These are phyloP conservation scores for Anoplolepis gracilipes DNA, from an alignment of 1,140 invertebrate genomes.

Conservation along the genomic window DNA sequence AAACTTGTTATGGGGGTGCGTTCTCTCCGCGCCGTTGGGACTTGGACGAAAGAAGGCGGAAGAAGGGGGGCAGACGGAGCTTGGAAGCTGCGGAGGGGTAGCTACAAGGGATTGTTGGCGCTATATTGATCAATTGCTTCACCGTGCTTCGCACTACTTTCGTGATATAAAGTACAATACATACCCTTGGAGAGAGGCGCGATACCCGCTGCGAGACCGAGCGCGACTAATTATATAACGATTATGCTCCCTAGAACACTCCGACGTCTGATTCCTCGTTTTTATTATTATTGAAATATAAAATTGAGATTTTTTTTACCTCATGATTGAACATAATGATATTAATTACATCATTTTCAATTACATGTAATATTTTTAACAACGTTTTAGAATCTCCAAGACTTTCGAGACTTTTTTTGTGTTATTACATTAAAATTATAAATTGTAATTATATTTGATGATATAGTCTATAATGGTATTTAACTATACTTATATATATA, in stretches of 20 bases:
- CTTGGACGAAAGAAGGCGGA: slow-evolving; percentile 60
- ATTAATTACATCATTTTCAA: background rate
- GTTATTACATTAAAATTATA: too few species aligned
- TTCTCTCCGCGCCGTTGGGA: slow-evolving; percentile 79
- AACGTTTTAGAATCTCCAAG: background rate
- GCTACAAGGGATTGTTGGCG: slow-evolving; percentile 82
- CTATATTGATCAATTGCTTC: slow-evolving; percentile 86
- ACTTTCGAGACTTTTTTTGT: too few species aligned
- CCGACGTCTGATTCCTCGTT: slow-evolving; percentile 3
- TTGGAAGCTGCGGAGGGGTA: slow-evolving; percentile 71
- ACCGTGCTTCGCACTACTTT: slow-evolving; percentile 85
- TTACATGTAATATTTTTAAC: background rate
- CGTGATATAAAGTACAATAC: slow-evolving; percentile 81
- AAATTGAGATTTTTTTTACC: background rate
- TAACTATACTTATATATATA: too few species aligned
- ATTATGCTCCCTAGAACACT: slow-evolving; percentile 70
- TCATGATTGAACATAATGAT: background rate
- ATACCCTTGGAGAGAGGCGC: slow-evolving; percentile 75
- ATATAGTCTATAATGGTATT: too few species aligned
- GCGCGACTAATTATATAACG: slow-evolving; percentile 83
- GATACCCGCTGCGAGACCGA: slow-evolving; percentile 79
- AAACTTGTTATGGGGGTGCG: slow-evolving; percentile 86
- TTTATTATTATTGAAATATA: background rate
- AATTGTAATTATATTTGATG: too few species aligned
- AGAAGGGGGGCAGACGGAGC: slow-evolving; percentile 62